Conservation (phyloP, 2,113 vertebrate species). For the Triplophysa rosa region DNA sequence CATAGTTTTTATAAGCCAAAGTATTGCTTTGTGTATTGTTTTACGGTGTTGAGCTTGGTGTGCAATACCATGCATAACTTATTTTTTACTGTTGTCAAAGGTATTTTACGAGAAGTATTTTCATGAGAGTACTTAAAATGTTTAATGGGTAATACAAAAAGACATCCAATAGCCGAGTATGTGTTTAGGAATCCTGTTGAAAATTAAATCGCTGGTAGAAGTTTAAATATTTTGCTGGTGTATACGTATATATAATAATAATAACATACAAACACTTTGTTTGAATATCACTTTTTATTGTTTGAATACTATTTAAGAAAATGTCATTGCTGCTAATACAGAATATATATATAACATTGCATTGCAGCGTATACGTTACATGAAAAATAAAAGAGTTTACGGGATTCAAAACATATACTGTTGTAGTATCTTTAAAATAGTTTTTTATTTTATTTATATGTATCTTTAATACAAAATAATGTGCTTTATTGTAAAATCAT, state of each 20-base stretch:
- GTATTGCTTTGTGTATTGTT: slow-evolving; percentile 15
- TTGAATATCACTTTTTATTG: too few relatives aligned
- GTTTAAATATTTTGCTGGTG: background rate
- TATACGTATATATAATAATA: background rate
- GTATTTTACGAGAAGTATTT: slow-evolving; percentile 7
- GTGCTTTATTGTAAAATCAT: background rate
- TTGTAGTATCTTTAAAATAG: background rate
- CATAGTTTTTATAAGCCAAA: slow-evolving; percentile 5
- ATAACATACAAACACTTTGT: background rate
- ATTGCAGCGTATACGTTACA: background rate
- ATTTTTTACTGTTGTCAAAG: slow-evolving; percentile 5
- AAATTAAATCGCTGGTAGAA: background rate
- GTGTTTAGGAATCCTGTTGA: too few relatives aligned
- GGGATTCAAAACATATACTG: background rate
- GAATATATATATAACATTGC: background rate
- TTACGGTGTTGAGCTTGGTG: background rate
- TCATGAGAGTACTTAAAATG: background rate
- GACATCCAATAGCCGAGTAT: background rate
- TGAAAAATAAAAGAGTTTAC: background rate
- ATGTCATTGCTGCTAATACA: background rate
- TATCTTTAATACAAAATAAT: too few relatives aligned
- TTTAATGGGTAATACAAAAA: background rate
- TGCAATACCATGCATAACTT: slow-evolving; percentile 27
- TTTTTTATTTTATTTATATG: too few relatives aligned
- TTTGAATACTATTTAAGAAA: too few relatives aligned